Percentiles rank a stretch among this genome's conserved stretches.
These are phyloP conservation scores for Fistularia commersonii DNA, from an alignment of 2,797 vertebrate species.

Conservation along the genomic window DNA sequence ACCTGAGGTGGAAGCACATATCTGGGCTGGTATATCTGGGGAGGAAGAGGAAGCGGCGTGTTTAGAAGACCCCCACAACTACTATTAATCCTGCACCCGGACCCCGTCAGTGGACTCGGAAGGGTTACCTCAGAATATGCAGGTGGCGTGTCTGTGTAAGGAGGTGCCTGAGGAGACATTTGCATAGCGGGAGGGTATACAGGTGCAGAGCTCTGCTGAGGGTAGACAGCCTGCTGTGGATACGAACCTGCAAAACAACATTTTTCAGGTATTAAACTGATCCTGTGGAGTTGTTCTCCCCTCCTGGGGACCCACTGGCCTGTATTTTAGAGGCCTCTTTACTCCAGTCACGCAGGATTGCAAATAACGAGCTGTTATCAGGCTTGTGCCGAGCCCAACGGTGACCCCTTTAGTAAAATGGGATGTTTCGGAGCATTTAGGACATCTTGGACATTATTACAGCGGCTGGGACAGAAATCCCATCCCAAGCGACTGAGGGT, in stretches of 20 bases:
- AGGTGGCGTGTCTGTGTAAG: slow-evolving; percentile 91
- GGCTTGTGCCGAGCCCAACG: background rate
- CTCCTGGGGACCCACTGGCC: too few relatives aligned
- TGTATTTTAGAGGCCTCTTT: too few relatives aligned
- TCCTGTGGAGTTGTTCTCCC: too few relatives aligned
- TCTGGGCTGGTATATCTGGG: slow-evolving; percentile 91
- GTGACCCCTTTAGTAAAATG: background rate
- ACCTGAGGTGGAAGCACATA: slow-evolving; percentile 88
- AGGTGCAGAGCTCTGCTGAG: slow-evolving; percentile 82
- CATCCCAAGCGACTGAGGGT: too few relatives aligned
- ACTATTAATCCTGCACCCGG: too few relatives aligned
- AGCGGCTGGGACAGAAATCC: too few relatives aligned
- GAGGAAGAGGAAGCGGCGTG: slow-evolving; percentile 6
- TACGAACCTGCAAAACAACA: slow-evolving; percentile 81
- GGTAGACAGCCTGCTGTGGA: slow-evolving; percentile 87
- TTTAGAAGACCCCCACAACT: too few relatives aligned
- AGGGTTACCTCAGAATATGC: slow-evolving; percentile 90
- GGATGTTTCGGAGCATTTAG: background rate
- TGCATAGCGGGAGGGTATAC: slow-evolving; percentile 87
- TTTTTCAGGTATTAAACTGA: too few relatives aligned
- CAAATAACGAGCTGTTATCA: too few relatives aligned
- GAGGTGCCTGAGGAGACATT: slow-evolving; percentile 88
- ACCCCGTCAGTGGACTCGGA: background rate
- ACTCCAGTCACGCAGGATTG: too few relatives aligned
- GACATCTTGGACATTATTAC: too few relatives aligned